Conservation (phyloP, 2,113 vertebrate genomes). For the rat (Rattus norvegicus) region DNA sequence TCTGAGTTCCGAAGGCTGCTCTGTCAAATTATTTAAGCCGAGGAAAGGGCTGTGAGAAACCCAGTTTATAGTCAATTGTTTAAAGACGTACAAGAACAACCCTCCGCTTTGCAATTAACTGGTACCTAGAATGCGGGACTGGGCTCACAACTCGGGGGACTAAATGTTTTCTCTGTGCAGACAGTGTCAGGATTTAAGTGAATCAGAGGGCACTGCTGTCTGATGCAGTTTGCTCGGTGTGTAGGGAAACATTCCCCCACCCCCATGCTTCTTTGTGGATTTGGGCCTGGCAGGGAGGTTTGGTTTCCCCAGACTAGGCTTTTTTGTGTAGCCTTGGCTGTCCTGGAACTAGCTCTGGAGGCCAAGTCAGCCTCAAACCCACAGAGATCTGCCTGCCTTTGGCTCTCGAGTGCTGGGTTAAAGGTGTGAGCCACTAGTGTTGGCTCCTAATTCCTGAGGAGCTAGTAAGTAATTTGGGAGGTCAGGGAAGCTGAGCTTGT, state of each 20-base stretch:
- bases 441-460: neutral
- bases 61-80: neutral
- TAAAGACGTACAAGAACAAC: neutral
- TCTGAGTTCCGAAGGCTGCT: neutral
- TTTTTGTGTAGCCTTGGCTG: too few relatives aligned
- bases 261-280: too few relatives aligned
- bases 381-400: neutral
- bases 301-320: too few relatives aligned
- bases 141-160: neutral
- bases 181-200: too few relatives aligned
- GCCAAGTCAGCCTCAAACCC: neutral
- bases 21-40: neutral
- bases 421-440: neutral
- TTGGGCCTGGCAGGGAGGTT: too few relatives aligned
- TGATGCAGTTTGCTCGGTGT: neutral
- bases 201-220: neutral
- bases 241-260: neutral
- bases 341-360: neutral
- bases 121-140: neutral
- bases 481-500: neutral
- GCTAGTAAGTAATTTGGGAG: neutral
- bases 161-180: neutral
- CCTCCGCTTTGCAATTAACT: neutral
- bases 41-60: neutral
- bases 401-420: neutral